A percentile compares a stretch with the other conserved stretches of the same genome.
These are phyloP conservation scores for Luffia ferchaultella DNA, from an alignment of 2,888 invertebrate genomes.

Conservation along the genomic window DNA sequence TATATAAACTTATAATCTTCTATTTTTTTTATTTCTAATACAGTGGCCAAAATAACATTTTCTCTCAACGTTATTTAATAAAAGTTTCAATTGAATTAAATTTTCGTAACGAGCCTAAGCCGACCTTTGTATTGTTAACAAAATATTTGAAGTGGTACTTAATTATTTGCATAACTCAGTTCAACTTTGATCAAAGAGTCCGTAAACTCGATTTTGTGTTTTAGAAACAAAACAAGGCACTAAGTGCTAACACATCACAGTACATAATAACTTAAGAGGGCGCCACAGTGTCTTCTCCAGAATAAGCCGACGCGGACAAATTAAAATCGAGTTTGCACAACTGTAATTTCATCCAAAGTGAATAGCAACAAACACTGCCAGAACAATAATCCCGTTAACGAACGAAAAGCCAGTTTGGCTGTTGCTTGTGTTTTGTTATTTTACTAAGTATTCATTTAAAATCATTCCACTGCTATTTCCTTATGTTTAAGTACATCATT, in stretches of 20 bases:
- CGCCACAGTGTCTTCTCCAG: slow-evolving; percentile 20
- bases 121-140: not conserved
- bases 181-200: not conserved
- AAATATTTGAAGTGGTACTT: not conserved
- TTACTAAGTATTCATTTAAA: too few species aligned
- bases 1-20: too few species aligned
- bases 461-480: too few species aligned
- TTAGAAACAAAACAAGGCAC: not conserved
- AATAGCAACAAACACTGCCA: slow-evolving; percentile 32
- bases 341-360: slow-evolving; percentile 33
- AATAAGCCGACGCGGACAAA: slow-evolving; percentile 40
- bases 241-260: not conserved
- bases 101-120: not conserved
- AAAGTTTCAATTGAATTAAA: too few species aligned
- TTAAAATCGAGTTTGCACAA: slow-evolving; percentile 50
- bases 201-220: not conserved
- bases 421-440: too few species aligned
- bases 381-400: slow-evolving; percentile 46
- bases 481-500: too few species aligned
- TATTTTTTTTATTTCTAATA: too few species aligned
- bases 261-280: not conserved
- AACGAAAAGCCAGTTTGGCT: not conserved
- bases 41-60: too few species aligned
- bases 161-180: not conserved
- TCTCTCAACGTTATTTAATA: too few species aligned